These are phyloP conservation scores for Geopemphigus sp. DNA, from an alignment of 1,140 invertebrate species.

Conservation along the genomic window DNA sequence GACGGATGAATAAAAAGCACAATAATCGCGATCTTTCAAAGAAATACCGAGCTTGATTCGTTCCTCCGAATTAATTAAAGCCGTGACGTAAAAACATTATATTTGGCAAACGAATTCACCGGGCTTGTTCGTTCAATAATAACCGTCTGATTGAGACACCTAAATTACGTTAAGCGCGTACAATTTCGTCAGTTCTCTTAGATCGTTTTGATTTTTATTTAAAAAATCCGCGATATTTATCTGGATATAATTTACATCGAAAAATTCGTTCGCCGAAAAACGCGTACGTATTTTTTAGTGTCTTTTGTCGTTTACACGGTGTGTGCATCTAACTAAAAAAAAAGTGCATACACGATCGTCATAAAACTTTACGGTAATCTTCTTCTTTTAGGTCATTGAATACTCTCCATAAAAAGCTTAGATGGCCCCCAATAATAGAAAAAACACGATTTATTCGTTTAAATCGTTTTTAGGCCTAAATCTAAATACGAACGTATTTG, in stretches of 20 bases:
- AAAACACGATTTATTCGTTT: conserved; percentile 7
- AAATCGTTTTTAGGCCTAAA: background rate
- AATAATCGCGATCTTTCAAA: too few species aligned
- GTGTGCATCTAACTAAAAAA: background rate
- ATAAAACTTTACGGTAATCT: background rate
- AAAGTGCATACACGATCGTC: background rate
- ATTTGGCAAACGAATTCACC: background rate
- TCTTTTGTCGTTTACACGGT: background rate
- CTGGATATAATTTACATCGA: background rate
- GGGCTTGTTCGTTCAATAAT: background rate
- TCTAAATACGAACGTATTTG: background rate
- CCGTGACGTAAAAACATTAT: background rate
- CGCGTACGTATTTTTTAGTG: too few species aligned
- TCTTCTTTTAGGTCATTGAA: conserved; percentile 22
- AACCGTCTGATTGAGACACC: background rate
- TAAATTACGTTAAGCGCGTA: background rate
- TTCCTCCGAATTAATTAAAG: background rate
- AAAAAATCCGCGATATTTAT: background rate
- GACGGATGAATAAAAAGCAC: too few species aligned
- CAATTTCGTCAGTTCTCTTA: background rate
- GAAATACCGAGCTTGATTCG: too few species aligned
- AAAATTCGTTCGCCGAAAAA: background rate
- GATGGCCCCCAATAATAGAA: background rate
- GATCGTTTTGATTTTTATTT: background rate
- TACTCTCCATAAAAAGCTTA: background rate